Conservation (phyloP, 2,888 invertebrate species). For the Torymus aiolomorphi region DNA sequence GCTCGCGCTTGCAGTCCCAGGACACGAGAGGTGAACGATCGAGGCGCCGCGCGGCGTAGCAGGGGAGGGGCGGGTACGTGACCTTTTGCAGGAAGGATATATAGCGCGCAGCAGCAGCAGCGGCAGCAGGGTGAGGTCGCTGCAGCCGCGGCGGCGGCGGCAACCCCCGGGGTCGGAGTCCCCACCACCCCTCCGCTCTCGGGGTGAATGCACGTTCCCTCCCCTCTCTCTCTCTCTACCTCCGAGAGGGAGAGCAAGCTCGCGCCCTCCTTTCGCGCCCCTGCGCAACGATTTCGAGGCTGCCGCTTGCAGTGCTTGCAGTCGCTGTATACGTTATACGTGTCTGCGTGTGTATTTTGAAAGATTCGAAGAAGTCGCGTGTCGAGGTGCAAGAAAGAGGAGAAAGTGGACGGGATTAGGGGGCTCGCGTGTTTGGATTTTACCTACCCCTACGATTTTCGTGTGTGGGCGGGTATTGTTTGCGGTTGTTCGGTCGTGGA, state of each 20-base stretch:
- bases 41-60: slow-evolving; percentile 12
- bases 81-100: slow-evolving; percentile 71
- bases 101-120: slow-evolving; percentile 11
- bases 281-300: slow-evolving; percentile 31
- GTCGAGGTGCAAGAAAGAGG: neutral
- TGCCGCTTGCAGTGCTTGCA: slow-evolving; percentile 3
- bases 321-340: neutral
- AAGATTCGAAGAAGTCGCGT: slow-evolving; percentile 22
- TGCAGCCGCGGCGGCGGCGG: slow-evolving; percentile 33
- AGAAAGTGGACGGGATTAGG: too few species aligned
- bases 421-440: too few species aligned
- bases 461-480: too few species aligned
- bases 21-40: slow-evolving; percentile 62
- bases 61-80: slow-evolving; percentile 64
- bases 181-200: slow-evolving; percentile 19
- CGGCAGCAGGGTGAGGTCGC: slow-evolving; percentile 39
- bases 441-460: too few species aligned
- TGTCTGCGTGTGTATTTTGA: neutral
- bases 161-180: slow-evolving; percentile 49
- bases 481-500: too few species aligned
- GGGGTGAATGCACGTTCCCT: slow-evolving; percentile 54
- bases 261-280: slow-evolving; percentile 34
- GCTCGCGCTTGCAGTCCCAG: slow-evolving; percentile 58
- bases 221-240: neutral
- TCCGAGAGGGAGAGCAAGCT: too few species aligned